Conservation (phyloP, 2,888 invertebrate species). For the Apamea sordens region DNA sequence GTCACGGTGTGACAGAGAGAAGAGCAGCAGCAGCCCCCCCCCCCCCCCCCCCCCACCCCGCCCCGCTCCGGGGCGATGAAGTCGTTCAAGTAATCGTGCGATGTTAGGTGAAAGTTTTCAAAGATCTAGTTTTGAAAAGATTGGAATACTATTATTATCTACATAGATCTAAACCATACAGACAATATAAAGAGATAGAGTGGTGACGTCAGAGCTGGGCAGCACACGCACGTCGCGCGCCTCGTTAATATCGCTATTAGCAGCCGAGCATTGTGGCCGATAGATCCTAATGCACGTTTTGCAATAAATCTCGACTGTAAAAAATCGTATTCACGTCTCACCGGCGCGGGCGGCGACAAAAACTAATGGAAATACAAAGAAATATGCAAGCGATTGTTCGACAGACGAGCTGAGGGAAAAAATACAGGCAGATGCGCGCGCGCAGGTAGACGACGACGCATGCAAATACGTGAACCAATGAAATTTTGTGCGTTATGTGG, state of each 20-base stretch:
- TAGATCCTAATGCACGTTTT: constrained; percentile 63
- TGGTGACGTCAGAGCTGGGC: neutral
- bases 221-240: constrained; percentile 15
- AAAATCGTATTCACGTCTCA: constrained; percentile 75
- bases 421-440: constrained; percentile 73
- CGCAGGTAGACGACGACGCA: constrained; percentile 79
- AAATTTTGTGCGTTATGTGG: constrained; percentile 20
- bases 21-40: neutral
- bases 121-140: neutral
- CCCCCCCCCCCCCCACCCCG: neutral
- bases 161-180: neutral
- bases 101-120: neutral
- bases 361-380: constrained; percentile 77
- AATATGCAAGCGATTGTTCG: constrained; percentile 80
- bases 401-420: constrained; percentile 70
- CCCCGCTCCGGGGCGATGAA: neutral
- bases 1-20: too few species aligned
- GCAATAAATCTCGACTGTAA: constrained; percentile 79
- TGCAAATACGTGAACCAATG: constrained; percentile 71
- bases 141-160: neutral
- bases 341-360: constrained; percentile 60
- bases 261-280: constrained; percentile 53
- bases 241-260: constrained; percentile 50
- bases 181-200: neutral
- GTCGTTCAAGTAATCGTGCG: neutral